Evolutionary conservation across 1,140 invertebrate genomes (phyloP).

Genomic region (Macrosteles quadrilineatus): DNA sequence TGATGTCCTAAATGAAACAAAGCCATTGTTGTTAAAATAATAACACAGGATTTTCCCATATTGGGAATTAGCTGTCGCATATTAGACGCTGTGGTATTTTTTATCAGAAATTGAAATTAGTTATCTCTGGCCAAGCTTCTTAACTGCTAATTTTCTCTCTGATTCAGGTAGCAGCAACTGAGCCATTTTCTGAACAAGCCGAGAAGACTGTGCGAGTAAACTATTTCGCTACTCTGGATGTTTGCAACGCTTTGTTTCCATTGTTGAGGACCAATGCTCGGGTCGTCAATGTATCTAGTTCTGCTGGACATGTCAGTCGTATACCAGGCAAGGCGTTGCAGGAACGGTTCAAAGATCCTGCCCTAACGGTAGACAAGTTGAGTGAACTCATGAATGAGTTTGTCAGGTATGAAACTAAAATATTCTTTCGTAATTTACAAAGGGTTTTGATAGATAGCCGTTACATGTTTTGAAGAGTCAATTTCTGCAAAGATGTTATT

Average conservation of each 20-base stretch:
- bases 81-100: no score
- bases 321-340: constrained; percentile 58
- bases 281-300: constrained; percentile 76
- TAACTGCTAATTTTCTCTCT: not conserved
- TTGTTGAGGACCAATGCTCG: constrained; percentile 65
- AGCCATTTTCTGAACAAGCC: constrained; percentile 68
- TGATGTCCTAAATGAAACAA: no score
- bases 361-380: constrained; percentile 57
- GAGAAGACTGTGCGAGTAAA: constrained; percentile 68
- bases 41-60: not conserved
- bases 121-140: no score
- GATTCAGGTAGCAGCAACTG: constrained; percentile 53
- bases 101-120: no score
- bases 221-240: constrained; percentile 63
- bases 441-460: no score
- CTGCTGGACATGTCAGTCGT: constrained; percentile 58
- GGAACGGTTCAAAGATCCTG: constrained; percentile 54
- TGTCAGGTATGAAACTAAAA: constrained; percentile 61
- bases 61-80: not conserved
- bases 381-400: constrained; percentile 58
- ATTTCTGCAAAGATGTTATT: no score
- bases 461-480: no score
- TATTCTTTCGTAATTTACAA: no score
- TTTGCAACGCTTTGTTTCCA: constrained; percentile 68
- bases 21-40: no score